phyloP scores from a whole-genome alignment of 2,888 invertebrate genomes.

The Abrostola triplasia region DNA sequence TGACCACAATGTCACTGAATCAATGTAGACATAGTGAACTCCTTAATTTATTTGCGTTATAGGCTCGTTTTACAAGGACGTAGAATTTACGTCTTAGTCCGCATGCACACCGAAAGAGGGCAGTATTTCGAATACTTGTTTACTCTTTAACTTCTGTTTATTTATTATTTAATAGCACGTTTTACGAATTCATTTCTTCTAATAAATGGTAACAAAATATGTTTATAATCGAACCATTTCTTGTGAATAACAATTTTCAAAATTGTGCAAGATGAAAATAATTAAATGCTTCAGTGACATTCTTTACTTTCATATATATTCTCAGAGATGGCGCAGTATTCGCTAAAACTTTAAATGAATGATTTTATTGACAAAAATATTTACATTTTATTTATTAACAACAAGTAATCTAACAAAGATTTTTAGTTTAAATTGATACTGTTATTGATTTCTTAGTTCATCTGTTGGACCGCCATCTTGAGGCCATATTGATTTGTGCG shows the following conservation, averaged over 20 bases:
- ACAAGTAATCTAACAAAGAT: no score
- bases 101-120: constrained; percentile 58
- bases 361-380: no score
- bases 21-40: constrained; percentile 24
- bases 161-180: no score
- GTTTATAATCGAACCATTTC: no score
- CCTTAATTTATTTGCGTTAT: constrained; percentile 40
- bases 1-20: constrained; percentile 15
- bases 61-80: constrained; percentile 48
- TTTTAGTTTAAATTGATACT: no score
- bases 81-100: constrained; percentile 64
- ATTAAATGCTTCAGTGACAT: neutral
- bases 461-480: constrained; percentile 35
- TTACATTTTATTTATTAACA: no score
- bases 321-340: neutral
- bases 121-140: constrained; percentile 8
- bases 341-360: no score
- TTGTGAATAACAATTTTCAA: no score
- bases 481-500: constrained; percentile 74
- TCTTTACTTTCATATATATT: neutral
- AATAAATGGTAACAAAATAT: no score
- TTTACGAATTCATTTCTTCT: no score
- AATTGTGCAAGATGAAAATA: neutral
- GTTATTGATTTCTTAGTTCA: neutral
- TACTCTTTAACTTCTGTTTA: no score